Base-by-base conservation (phyloP, 2,797 vertebrate species). In the Choloepus didactylus region DNA sequence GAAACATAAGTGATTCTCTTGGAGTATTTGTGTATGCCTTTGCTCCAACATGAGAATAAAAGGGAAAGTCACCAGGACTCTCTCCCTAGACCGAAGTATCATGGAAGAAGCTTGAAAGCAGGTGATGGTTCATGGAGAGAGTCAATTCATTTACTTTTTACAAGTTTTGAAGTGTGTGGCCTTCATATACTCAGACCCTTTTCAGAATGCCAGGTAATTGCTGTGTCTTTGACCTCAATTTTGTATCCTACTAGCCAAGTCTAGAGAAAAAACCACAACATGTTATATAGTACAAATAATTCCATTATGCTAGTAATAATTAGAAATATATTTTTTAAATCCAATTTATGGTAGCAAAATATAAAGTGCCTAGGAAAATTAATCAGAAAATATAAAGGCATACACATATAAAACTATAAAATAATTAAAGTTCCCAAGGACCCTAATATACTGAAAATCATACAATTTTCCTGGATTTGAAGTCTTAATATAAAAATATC, bases 231-330 rank as follows among this genome's bases (percentile, higher is more conserved):
- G 56, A 93, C 44, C 23, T 86, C 38, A 44, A 23, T 73, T 93
- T 94, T 67, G 7, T 69, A 29, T 70, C 7, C 25, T 73, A 49
- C 6, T 21, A 93, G 29, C 5, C n/a, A 91, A 51, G 83, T 86
- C 19, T 93, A 70, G 38, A 66, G 41, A 93, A 95, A 95, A 86
- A 25, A 64, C 56, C 59, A 60, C 25, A 56, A 56, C 19, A 49
- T 86, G 64, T 87, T 82, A 70, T 5, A 76, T 19, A 81, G 25
- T 38, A 62, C 4, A 80, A 72, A 6, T 4, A 73, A 35, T 87
- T 90, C 5, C 35, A 92, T 60, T 41, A 77, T 87, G 29, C 69
- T 70, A 87, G 41, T 23, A 84, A 81, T 5, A 46, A 75, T 64
- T 19, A 87, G 18, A 75, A 59, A 81, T 69, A 83, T 35, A 66